Conservation (phyloP, 2,113 vertebrate genomes). For the Sinocyclocheilus rhinocerous region DNA sequence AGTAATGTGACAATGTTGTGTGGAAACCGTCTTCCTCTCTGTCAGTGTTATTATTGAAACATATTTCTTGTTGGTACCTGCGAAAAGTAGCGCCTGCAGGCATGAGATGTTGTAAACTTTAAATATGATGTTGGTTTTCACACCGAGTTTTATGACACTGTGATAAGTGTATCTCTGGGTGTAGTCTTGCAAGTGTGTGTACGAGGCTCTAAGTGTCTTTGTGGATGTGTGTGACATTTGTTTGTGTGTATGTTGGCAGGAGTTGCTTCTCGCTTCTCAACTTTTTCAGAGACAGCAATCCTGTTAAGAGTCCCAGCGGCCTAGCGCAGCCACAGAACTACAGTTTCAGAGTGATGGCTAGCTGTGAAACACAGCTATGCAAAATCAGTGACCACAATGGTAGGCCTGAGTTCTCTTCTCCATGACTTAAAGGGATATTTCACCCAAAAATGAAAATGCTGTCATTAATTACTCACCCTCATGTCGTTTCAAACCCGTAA, state of each 20-base stretch:
- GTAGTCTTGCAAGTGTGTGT: background rate
- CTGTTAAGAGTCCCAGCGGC: constrained; percentile 69
- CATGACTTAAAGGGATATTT: constrained; percentile 53
- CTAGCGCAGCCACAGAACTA: constrained; percentile 59
- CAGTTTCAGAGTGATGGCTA: constrained; percentile 73
- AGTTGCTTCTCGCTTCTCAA: constrained; percentile 59
- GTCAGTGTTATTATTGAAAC: background rate
- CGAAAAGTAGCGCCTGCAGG: background rate
- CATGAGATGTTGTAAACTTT: constrained; percentile 21
- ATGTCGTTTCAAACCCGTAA: too few species aligned
- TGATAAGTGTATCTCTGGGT: background rate
- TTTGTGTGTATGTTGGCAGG: constrained; percentile 29
- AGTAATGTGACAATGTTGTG: background rate
- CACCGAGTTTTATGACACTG: constrained; percentile 11
- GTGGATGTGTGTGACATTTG: background rate
- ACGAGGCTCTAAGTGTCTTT: background rate
- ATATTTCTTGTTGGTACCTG: background rate
- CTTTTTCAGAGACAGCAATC: constrained; percentile 69
- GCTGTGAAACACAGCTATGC: constrained; percentile 71
- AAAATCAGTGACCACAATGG: constrained; percentile 69
- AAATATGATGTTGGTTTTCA: background rate
- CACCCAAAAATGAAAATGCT: too few species aligned
- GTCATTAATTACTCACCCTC: too few species aligned
- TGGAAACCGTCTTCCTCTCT: background rate
- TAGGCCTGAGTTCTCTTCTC: constrained; percentile 59